Evolutionary conservation across 1,140 invertebrate species (phyloP).

Genomic region (Drosophila sp.): DNA sequence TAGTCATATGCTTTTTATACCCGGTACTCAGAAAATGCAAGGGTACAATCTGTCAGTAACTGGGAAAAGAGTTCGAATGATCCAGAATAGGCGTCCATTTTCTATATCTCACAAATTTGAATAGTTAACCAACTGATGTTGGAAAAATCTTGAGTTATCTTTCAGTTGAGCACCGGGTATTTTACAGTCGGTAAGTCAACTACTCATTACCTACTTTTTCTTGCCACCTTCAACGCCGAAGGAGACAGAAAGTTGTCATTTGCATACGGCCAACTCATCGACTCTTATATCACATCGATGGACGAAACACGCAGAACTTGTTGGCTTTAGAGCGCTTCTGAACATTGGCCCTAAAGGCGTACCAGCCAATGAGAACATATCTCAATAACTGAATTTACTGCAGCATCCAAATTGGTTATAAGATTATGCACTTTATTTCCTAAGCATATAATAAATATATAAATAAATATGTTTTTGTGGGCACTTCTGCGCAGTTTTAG

Average conservation of each 20-base stretch:
- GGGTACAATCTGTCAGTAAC: not conserved
- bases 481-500: too few relatives aligned
- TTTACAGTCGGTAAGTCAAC: not conserved
- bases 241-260: slow-evolving; percentile 58
- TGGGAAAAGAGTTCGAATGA: too few relatives aligned
- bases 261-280: slow-evolving; percentile 51
- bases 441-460: too few relatives aligned
- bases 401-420: too few relatives aligned
- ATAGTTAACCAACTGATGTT: too few relatives aligned
- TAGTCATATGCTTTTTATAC: slow-evolving; percentile 9
- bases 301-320: slow-evolving; percentile 6
- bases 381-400: too few relatives aligned
- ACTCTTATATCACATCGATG: slow-evolving; percentile 64
- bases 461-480: too few relatives aligned
- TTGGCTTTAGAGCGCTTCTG: slow-evolving; percentile 19
- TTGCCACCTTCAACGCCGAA: slow-evolving; percentile 6
- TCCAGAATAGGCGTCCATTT: too few relatives aligned
- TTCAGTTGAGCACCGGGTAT: not conserved
- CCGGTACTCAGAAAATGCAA: not conserved
- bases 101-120: too few relatives aligned
- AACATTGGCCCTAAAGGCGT: not conserved
- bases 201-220: not conserved
- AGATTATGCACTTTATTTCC: too few relatives aligned
- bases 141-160: too few relatives aligned
- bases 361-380: too few relatives aligned